phyloP scores from a whole-genome alignment of 2,113 vertebrate genomes.

The Geococcyx californianus region DNA sequence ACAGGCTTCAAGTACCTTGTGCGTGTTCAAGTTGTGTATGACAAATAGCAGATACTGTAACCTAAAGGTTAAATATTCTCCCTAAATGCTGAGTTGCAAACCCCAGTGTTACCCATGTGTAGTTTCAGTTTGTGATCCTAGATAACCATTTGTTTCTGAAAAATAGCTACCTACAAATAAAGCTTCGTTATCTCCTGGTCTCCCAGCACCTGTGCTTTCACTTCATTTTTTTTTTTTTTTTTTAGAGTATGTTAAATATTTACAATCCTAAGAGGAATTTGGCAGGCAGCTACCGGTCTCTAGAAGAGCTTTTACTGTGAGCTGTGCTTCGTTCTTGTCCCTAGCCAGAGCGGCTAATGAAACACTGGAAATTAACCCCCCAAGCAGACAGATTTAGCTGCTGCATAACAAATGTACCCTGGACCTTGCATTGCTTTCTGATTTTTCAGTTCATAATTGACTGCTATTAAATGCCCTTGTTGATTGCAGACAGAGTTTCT shows the following conservation, averaged over 20 bases:
- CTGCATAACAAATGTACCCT: background rate
- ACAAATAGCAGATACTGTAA: background rate
- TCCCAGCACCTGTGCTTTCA: background rate
- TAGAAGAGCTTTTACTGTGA: background rate
- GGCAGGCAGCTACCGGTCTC: background rate
- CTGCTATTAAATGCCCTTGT: background rate
- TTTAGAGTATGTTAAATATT: background rate
- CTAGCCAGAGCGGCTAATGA: background rate
- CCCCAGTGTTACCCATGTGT: accelerated
- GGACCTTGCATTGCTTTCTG: background rate
- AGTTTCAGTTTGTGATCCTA: background rate
- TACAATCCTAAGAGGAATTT: background rate
- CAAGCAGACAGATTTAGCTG: background rate
- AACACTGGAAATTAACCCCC: background rate
- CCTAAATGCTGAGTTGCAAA: background rate
- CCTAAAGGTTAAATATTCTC: background rate
- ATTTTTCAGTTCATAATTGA: background rate
- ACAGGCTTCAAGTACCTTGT: background rate
- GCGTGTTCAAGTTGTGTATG: background rate
- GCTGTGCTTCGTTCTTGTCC: background rate
- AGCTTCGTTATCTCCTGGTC: background rate
- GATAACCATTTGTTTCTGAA: background rate
- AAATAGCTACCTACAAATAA: background rate
- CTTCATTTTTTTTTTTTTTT: background rate
- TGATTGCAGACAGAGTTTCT: background rate